phyloP scores from a whole-genome alignment of 2,797 vertebrate species.

The Loris lydekkerianus region DNA sequence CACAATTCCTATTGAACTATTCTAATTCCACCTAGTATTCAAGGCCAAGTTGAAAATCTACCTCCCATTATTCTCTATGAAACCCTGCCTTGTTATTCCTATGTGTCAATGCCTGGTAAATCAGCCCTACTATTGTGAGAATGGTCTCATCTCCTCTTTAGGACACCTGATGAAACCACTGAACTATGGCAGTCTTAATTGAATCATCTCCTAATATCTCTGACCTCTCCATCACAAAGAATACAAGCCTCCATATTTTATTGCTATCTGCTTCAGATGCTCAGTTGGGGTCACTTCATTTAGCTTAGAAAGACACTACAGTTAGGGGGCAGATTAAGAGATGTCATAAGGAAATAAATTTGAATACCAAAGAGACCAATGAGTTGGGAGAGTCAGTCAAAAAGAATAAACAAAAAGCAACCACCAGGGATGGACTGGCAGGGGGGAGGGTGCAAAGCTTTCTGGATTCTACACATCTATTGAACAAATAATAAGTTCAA shows the following conservation, averaged over 20 bases:
- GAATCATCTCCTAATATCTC: not conserved
- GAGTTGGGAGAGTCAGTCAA: not conserved
- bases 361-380: not conserved
- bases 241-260: not conserved
- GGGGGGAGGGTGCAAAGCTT: not conserved
- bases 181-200: not conserved
- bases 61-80: not conserved
- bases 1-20: not conserved
- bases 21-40: not conserved
- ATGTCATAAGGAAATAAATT: not conserved
- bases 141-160: not conserved
- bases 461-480: conserved; percentile 73
- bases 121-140: not conserved
- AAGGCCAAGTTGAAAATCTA: conserved; percentile 48
- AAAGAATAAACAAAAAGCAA: not conserved
- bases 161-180: not conserved
- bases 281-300: not conserved
- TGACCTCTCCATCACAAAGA: not conserved
- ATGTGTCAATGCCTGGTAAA: not conserved
- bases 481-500: conserved; percentile 79
- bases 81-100: not conserved
- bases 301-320: not conserved
- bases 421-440: not conserved
- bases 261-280: not conserved
- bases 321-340: not conserved